A percentile compares a stretch with the other conserved stretches of the same genome.
Conservation (phyloP, 2,797 vertebrate genomes). For the Alexandromys oeconomus region DNA sequence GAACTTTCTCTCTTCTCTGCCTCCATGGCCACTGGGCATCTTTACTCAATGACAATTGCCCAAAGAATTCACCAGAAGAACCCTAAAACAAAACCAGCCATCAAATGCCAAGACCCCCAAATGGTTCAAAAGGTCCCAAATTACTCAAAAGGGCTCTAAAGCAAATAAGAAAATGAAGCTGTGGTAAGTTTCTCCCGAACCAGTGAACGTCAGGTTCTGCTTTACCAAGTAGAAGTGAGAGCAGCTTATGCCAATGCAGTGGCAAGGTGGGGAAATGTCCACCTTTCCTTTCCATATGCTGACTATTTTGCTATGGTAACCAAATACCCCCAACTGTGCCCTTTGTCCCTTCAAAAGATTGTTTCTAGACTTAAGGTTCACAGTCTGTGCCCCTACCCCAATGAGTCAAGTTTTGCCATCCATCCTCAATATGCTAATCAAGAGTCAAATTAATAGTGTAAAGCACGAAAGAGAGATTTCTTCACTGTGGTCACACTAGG, state of each 20-base stretch:
- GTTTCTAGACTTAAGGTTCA: neutral
- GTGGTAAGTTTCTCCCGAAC: neutral
- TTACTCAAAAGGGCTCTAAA: neutral
- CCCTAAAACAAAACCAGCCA: neutral
- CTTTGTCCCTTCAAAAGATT: neutral
- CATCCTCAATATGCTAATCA: neutral
- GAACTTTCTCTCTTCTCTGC: neutral
- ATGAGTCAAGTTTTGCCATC: neutral
- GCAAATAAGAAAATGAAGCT: neutral
- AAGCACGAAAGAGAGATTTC: neutral
- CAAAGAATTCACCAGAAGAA: neutral
- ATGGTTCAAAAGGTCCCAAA: neutral
- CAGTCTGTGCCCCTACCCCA: neutral
- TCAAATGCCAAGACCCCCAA: neutral
- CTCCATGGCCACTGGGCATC: neutral
- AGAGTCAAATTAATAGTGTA: neutral
- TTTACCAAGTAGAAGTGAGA: neutral
- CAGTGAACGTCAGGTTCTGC: neutral
- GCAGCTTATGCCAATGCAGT: neutral
- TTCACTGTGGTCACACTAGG: neutral
- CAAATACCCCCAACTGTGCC: neutral
- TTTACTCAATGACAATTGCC: neutral
- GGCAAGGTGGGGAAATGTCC: neutral
- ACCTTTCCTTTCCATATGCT: neutral
- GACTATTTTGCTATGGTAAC: neutral